Evolutionary conservation across 1,140 invertebrate genomes (phyloP), one percentile per base, ranked within the genome.

Genomic region (Cydia fagiglandana): DNA sequence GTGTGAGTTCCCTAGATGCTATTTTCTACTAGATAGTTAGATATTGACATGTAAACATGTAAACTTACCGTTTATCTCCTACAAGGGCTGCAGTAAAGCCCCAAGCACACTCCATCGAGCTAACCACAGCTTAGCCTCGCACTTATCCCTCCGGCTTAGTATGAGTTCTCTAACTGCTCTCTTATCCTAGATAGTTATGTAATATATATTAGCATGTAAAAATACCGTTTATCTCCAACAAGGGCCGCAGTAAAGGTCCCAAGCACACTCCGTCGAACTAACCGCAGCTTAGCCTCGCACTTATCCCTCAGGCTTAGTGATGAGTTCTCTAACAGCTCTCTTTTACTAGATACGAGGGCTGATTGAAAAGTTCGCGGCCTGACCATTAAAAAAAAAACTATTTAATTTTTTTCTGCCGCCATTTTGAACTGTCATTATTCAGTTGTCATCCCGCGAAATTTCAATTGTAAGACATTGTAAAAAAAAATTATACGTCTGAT

Each of bases 91-190:
- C 41, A 53, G 81, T 77, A 64, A 92, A 92, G 0, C 87, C 1
- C 74, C 83, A 2, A 90, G 74, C 17, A 90, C 88, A 70, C 85
- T 86, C 4, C 89, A 77, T n/a, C 75, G 79, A 3, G 89, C 88
- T 12, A 92, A 77, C 4, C 87, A 74, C 41, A 90, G 75, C 78
- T 91, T 92, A 1, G 88, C 90, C 4, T 89, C 87, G 0, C 85
- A 84, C 75, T 90, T 90, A 64, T 89, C 87, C 0, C 86, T 78
- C 3, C 88, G 45, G 61, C 82, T 88, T 6, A 91, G 80, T 0
- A 87, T 88, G 30, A 90, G 78, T 1, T 80, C 74, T 0, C 88
- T 82, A 0, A n/a, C n/a, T n/a, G n/a, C n/a, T n/a, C n/a, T n/a
- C n/a, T n/a, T n/a, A n/a, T n/a, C 5, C 24, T 24, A 24, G 24